phyloP scores from a whole-genome alignment of 1,140 invertebrate genomes.

The Tetraneura akinire region DNA sequence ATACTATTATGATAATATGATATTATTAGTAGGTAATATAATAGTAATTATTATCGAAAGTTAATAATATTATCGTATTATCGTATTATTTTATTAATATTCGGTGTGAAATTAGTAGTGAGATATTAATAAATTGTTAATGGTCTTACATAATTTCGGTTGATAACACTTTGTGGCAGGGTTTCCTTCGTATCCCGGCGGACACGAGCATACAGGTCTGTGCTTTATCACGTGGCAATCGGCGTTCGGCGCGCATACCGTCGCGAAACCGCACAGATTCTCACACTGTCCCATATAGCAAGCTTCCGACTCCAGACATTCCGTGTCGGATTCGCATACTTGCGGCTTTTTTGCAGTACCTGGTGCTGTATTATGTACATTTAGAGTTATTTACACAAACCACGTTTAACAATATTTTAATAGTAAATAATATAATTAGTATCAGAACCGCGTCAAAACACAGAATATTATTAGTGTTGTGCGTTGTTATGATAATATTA shows the following conservation, averaged over 20 bases:
- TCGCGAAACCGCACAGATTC: constrained; percentile 73
- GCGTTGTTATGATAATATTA: too few species aligned
- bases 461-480: too few species aligned
- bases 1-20: too few species aligned
- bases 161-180: constrained; percentile 73
- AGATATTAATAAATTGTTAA: too few species aligned
- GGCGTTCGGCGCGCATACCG: constrained; percentile 69
- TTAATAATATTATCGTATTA: too few species aligned
- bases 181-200: constrained; percentile 73
- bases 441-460: too few species aligned
- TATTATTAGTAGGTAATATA: too few species aligned
- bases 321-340: constrained; percentile 72
- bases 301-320: constrained; percentile 74
- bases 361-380: constrained; percentile 61
- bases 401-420: too few species aligned
- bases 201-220: constrained; percentile 76
- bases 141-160: constrained; percentile 69
- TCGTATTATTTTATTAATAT: too few species aligned
- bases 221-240: constrained; percentile 74
- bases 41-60: too few species aligned
- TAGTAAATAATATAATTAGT: too few species aligned
- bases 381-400: constrained; percentile 41
- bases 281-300: constrained; percentile 74
- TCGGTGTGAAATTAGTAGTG: constrained; percentile 15
- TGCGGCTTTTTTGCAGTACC: constrained; percentile 68